Percentiles rank a stretch among this genome's conserved stretches.
These are phyloP conservation scores for Crotophaga sulcirostris DNA, from an alignment of 2,113 vertebrate genomes.

Conservation along the genomic window DNA sequence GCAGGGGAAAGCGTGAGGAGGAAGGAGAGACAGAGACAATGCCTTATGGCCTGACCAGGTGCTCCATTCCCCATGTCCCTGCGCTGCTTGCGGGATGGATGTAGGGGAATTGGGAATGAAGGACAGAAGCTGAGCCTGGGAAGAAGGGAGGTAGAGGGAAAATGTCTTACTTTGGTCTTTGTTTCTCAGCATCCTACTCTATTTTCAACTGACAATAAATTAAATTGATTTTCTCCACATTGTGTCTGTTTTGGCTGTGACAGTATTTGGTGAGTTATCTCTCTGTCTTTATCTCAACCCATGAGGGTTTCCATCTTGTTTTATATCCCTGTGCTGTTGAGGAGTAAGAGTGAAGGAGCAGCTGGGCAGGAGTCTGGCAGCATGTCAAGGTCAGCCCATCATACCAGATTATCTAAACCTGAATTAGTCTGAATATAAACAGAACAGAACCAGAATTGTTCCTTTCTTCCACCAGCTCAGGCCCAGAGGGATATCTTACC, in stretches of 20 bases:
- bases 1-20: not conserved
- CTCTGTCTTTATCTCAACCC: not conserved
- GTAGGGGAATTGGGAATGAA: not conserved
- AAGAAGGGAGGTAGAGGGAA: not conserved
- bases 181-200: not conserved
- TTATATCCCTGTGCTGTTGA: not conserved
- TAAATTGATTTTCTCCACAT: not conserved
- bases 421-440: not conserved
- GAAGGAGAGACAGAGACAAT: not conserved
- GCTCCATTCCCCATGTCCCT: too few relatives aligned
- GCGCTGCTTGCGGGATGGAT: too few relatives aligned
- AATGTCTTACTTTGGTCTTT: not conserved
- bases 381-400: not conserved
- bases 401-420: not conserved
- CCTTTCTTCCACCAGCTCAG: not conserved
- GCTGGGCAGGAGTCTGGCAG: not conserved
- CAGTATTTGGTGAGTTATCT: not conserved
- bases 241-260: accelerated
- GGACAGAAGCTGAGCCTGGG: not conserved
- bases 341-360: accelerated
- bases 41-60: not conserved
- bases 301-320: not conserved
- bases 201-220: not conserved
- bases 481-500: not conserved
- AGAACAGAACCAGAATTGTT: not conserved